These are phyloP conservation scores for Vultur gryphus DNA, from an alignment of 2,797 vertebrate species.

Conservation along the genomic window DNA sequence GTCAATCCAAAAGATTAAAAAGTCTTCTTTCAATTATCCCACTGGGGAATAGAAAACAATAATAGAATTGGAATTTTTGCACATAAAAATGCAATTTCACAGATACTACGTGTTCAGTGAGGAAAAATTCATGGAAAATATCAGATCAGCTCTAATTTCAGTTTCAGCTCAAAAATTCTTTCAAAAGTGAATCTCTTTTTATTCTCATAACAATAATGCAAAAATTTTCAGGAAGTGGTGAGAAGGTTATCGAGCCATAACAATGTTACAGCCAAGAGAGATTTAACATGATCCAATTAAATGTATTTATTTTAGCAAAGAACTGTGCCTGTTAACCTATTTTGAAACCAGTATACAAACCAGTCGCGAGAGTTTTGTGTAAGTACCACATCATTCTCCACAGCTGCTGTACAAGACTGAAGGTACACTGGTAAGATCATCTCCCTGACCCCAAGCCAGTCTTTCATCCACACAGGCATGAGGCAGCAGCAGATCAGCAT, in stretches of 20 bases:
- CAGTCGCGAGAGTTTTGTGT: background rate
- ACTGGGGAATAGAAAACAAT: background rate
- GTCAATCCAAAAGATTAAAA: background rate
- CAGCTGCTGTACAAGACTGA: background rate
- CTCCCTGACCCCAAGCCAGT: background rate
- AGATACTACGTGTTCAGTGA: background rate
- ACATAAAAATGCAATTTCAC: background rate
- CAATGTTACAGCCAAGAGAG: background rate
- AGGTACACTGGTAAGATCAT: background rate
- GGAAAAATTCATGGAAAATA: background rate
- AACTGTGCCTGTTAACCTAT: background rate
- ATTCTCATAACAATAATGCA: background rate
- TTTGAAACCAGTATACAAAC: background rate
- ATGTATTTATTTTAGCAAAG: background rate
- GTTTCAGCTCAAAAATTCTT: background rate
- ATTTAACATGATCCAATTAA: background rate
- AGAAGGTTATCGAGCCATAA: background rate
- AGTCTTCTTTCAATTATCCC: background rate
- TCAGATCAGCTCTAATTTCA: background rate
- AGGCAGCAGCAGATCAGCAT: background rate
- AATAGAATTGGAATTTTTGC: background rate
- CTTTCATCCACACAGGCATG: background rate
- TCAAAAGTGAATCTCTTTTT: background rate
- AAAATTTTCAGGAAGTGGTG: background rate
- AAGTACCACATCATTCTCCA: rapidly evolving